These are phyloP conservation scores for Eleutherodactylus coqui DNA, from an alignment of 2,797 vertebrate genomes.

Conservation along the genomic window DNA sequence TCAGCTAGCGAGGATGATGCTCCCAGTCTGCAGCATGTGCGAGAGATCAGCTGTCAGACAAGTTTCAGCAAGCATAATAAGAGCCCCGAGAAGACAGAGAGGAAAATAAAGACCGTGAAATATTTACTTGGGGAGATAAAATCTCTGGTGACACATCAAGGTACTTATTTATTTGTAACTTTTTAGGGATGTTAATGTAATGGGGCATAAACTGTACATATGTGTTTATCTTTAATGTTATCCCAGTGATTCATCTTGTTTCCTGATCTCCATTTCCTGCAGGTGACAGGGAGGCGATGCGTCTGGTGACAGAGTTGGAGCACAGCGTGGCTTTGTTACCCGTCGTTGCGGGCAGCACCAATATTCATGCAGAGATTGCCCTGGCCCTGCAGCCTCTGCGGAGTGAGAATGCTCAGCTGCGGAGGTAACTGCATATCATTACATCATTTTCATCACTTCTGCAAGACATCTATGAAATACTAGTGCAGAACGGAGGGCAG, in stretches of 20 bases:
- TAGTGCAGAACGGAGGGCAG: too few species aligned
- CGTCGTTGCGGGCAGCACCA: constrained; percentile 66
- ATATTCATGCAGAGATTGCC: constrained; percentile 77
- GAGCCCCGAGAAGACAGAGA: constrained; percentile 68
- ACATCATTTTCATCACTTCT: neutral
- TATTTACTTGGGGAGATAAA: constrained; percentile 84
- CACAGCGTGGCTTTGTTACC: constrained; percentile 75
- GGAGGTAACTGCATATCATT: constrained; percentile 75
- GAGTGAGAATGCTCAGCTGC: constrained; percentile 83
- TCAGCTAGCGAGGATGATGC: constrained; percentile 66
- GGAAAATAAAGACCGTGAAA: constrained; percentile 76
- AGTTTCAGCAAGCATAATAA: constrained; percentile 66
- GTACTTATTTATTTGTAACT: too few species aligned
- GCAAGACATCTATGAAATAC: neutral
- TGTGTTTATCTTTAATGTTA: neutral
- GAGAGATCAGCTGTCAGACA: constrained; percentile 68
- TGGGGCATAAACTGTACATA: too few species aligned
- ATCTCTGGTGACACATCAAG: constrained; percentile 74
- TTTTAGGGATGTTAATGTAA: too few species aligned
- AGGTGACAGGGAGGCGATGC: constrained; percentile 81
- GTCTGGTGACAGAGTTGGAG: constrained; percentile 82
- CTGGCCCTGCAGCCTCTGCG: constrained; percentile 79
- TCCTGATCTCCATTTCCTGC: constrained; percentile 3
- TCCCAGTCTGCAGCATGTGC: constrained; percentile 61
- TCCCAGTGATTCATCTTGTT: neutral